Evolutionary conservation across 2,113 vertebrate genomes (phyloP), one percentile per base, ranked within the genome.

Genomic region (Corythornis madagascariensis): DNA sequence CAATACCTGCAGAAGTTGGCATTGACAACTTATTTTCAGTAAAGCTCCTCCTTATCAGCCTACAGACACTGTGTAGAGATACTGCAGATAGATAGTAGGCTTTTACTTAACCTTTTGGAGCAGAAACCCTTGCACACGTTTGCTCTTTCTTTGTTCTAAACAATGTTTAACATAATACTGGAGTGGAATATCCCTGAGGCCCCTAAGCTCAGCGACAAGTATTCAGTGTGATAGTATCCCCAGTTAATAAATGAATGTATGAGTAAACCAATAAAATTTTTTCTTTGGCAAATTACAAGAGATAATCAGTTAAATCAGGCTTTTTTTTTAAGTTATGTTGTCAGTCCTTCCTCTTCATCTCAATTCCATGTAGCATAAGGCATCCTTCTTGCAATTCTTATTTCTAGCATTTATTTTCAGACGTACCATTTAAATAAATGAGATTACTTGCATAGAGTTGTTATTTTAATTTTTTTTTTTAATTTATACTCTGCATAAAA

Each of bases 121-220:
- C 72, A 83, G 38, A 57, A 94, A 53, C 60, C 20, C 28, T 73
- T 73, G 63, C 2, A 16, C 0, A 2, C 3, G 3, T 73, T 83
- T 6, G 19, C 55, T 80, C 55, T 50, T 86, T 76, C 48, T 55
- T 47, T 83, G 60, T 77, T 67, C 16, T 61, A 45, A 10, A 20
- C 31, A n/a, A 65, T 31, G 31, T 81, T 93, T 93, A 88, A 74
- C 52, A 55, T 77, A 66, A 86, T 63, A 63, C 31, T 77, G 65
- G 64, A 56, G 77, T 92, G 83, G 76, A 79, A 93, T 92, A 93
- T 59, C 82, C 71, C 66, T 33, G 80, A 95, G 89, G 86, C 86
- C 83, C 47, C 72, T 71, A 74, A 88, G 4, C 76, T 93, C 63
- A 75, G 52, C 81, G 43, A 43, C 47, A 74, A 91, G 31, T 28